Base-by-base conservation (phyloP, 2,888 invertebrate species). In the Chalcosyrphus nemorum region DNA sequence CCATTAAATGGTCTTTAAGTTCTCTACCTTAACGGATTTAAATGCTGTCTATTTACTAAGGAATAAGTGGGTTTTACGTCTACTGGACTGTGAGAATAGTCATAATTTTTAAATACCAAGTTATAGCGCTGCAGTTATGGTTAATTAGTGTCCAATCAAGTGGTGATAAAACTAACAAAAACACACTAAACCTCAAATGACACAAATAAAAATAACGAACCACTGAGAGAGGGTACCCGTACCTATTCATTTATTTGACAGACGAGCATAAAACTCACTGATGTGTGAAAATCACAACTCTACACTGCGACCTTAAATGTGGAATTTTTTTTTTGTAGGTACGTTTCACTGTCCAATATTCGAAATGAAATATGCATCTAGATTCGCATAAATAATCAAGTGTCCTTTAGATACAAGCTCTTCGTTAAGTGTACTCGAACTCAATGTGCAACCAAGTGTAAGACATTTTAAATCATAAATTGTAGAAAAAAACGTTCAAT, bases 81-180 rank as follows among this genome's bases (percentile, higher is more conserved):
- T 38, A 38, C n/a, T 17, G 24, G 6, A n/a, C 21, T 59, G 59
- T 59, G 27, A 61, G 43, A 61, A 43, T 29, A 6, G 13, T 24
- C 41, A n/a, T 13, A n/a, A 17, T 75, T 75, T 35, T 47, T 38
- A 63, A 52, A 45, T 35, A 38, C 35, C 57, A 38, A 50, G 21
- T 81, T 63, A 75, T 75, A 75, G 50, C 32, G 21, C 41, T 61
- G 47, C 77, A 72, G 82, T 77, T 82, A 82, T 77, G 82, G 72
- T 77, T 72, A 82, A 82, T 82, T 82, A 82, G 77, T 76, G 77
- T 74, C 77, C 82, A 82, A 82, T 82, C 72, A 77, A 82, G 50
- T 82, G 77, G 82, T 77, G 77, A 77, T 82, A 82, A 74, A 82
- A 72, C 77, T 82, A 54, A 82, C 82, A 68, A 77, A 72, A 82